Evolutionary conservation across 2,888 invertebrate genomes (phyloP).

Genomic region (Heliconius erato): DNA sequence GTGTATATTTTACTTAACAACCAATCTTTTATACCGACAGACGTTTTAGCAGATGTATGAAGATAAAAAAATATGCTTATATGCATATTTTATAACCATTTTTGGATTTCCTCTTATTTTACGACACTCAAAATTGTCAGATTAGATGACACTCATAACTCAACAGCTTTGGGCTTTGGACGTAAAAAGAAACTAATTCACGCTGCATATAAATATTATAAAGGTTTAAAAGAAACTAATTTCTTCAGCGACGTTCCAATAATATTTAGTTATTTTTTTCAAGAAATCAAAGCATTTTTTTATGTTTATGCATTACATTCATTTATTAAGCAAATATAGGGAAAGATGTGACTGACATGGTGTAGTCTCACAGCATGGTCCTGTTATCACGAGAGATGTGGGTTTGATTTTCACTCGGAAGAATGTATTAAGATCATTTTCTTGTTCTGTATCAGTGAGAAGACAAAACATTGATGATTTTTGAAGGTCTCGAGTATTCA

Average conservation of each 20-base stretch:
- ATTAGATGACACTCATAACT: slow-evolving; percentile 21
- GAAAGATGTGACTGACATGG: too few relatives aligned
- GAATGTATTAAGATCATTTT: too few relatives aligned
- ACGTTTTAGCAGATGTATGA: background rate
- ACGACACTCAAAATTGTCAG: background rate
- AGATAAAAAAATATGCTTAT: background rate
- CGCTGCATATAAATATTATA: background rate
- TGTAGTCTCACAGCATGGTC: too few relatives aligned
- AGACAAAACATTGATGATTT: too few relatives aligned
- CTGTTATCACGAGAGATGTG: too few relatives aligned
- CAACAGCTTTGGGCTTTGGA: slow-evolving; percentile 23
- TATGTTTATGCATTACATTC: too few relatives aligned
- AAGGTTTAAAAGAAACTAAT: background rate
- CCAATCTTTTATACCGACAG: background rate
- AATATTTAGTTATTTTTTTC: background rate
- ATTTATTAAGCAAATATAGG: too few relatives aligned
- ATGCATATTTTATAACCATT: slow-evolving; percentile 1
- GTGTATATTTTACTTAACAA: background rate
- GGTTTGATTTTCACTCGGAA: too few relatives aligned
- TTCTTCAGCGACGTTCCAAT: background rate
- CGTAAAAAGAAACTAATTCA: slow-evolving; percentile 1
- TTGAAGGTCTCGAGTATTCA: too few relatives aligned
- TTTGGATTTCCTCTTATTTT: slow-evolving; percentile 3
- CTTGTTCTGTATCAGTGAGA: too few relatives aligned
- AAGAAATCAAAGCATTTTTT: too few relatives aligned